phyloP scores from a whole-genome alignment of 2,888 invertebrate genomes.

The Caenorhabditis angaria region DNA sequence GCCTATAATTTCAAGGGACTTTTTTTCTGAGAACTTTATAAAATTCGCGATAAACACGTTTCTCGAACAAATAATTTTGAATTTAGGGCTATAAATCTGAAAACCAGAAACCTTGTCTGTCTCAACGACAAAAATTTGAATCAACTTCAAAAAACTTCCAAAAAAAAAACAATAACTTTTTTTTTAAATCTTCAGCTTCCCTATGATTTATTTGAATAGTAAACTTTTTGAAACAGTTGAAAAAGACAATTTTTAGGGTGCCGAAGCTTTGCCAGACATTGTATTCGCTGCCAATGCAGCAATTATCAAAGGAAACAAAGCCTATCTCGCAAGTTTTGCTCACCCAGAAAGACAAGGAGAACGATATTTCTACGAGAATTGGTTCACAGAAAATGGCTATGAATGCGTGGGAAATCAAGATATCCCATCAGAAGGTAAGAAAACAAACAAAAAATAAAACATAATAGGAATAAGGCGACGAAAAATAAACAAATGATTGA shows the following conservation, averaged over 20 bases:
- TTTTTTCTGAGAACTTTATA: too few species aligned
- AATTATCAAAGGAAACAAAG: slow-evolving; percentile 64
- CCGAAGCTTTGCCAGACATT: slow-evolving; percentile 68
- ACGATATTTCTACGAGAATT: slow-evolving; percentile 52
- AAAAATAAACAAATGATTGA: neutral
- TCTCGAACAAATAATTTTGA: too few species aligned
- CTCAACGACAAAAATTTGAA: too few species aligned
- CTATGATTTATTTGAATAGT: too few species aligned
- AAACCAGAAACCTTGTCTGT: too few species aligned
- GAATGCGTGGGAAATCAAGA: slow-evolving; percentile 59
- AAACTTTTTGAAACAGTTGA: neutral
- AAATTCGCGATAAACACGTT: too few species aligned
- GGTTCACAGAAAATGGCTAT: slow-evolving; percentile 63
- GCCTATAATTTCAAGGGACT: too few species aligned
- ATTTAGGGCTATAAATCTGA: too few species aligned
- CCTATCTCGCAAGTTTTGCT: slow-evolving; percentile 69
- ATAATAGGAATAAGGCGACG: neutral
- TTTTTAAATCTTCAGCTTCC: too few species aligned
- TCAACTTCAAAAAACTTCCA: too few species aligned
- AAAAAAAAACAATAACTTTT: too few species aligned
- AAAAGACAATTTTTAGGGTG: slow-evolving; percentile 52
- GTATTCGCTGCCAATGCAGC: slow-evolving; percentile 72
- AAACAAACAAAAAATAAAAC: slow-evolving; percentile 8
- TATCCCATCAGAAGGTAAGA: slow-evolving; percentile 68
- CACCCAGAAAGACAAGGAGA: slow-evolving; percentile 69